Percentiles rank a stretch among this genome's conserved stretches.
Conservation (phyloP, 2,888 invertebrate genomes). For the Caradrina clavipalpis region DNA sequence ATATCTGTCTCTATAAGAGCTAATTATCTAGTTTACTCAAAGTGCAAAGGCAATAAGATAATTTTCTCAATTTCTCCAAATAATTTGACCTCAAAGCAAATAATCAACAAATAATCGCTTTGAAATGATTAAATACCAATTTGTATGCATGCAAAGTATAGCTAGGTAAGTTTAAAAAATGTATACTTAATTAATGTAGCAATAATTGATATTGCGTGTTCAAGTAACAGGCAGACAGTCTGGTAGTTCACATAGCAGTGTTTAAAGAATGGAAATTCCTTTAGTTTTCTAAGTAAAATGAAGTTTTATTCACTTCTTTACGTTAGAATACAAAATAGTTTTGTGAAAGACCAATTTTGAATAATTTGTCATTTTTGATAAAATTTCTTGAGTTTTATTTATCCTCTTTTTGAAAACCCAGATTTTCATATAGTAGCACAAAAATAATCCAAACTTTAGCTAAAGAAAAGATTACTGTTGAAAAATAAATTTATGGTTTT, state of each 20-base stretch:
- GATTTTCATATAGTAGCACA: no score
- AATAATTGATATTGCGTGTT: conserved; percentile 36
- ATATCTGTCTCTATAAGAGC: not conserved
- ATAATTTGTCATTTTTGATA: no score
- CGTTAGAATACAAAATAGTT: no score
- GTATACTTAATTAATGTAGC: conserved; percentile 9
- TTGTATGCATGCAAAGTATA: conserved; percentile 43
- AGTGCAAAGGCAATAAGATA: conserved; percentile 11
- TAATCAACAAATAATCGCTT: conserved; percentile 11
- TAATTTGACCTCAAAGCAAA: conserved; percentile 5
- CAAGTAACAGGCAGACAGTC: not conserved
- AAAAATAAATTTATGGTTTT: not conserved
- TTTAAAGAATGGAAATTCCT: not conserved
- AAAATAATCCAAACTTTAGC: no score
- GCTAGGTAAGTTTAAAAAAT: conserved; percentile 14
- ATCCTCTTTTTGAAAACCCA: no score
- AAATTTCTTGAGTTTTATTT: no score
- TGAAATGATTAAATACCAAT: conserved; percentile 33
- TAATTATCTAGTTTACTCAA: not conserved
- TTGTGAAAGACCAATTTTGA: no score
- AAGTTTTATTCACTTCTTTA: not conserved
- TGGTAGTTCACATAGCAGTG: not conserved
- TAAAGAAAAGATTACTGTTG: not conserved
- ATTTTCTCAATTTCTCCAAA: conserved; percentile 16
- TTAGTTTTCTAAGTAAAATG: not conserved